Percentiles rank a stretch among this genome's conserved stretches.
Conservation (phyloP, 2,888 invertebrate genomes). For the Axea sp. region DNA sequence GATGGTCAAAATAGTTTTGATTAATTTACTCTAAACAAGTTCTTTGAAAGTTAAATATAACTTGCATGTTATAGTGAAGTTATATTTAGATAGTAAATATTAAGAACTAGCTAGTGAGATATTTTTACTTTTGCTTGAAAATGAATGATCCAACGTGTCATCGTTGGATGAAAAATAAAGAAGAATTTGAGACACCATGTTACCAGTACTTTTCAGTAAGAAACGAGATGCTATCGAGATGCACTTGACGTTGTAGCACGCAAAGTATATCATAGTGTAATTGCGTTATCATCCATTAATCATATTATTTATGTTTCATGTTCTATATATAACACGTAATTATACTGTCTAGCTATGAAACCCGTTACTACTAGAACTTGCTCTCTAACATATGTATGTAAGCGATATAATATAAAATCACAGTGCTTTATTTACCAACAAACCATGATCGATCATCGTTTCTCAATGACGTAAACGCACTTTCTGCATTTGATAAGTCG, state of each 20-base stretch:
- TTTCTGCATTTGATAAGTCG: slow-evolving; percentile 34
- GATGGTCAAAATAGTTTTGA: too few species aligned
- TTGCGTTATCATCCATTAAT: slow-evolving; percentile 73
- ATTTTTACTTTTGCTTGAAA: slow-evolving; percentile 40
- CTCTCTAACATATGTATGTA: slow-evolving; percentile 12
- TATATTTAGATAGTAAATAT: slow-evolving; percentile 41
- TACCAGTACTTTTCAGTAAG: slow-evolving; percentile 28
- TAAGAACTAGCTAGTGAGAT: slow-evolving; percentile 25
- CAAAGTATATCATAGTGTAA: slow-evolving; percentile 68
- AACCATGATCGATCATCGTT: slow-evolving; percentile 38
- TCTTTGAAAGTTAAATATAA: background rate
- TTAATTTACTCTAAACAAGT: too few species aligned
- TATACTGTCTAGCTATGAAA: slow-evolving; percentile 63
- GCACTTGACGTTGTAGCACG: slow-evolving; percentile 56
- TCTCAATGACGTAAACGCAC: background rate
- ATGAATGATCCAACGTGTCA: slow-evolving; percentile 40
- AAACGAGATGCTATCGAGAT: slow-evolving; percentile 44
- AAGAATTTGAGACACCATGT: slow-evolving; percentile 25
- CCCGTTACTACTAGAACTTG: slow-evolving; percentile 56
- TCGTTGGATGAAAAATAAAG: slow-evolving; percentile 33
- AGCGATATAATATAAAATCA: slow-evolving; percentile 27
- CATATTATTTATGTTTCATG: slow-evolving; percentile 68
- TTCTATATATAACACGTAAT: slow-evolving; percentile 66
- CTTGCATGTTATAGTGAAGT: background rate
- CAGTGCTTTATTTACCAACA: slow-evolving; percentile 34